Evolutionary conservation across 2,888 invertebrate species (phyloP).

Genomic region (Lithophane semibrunnea): DNA sequence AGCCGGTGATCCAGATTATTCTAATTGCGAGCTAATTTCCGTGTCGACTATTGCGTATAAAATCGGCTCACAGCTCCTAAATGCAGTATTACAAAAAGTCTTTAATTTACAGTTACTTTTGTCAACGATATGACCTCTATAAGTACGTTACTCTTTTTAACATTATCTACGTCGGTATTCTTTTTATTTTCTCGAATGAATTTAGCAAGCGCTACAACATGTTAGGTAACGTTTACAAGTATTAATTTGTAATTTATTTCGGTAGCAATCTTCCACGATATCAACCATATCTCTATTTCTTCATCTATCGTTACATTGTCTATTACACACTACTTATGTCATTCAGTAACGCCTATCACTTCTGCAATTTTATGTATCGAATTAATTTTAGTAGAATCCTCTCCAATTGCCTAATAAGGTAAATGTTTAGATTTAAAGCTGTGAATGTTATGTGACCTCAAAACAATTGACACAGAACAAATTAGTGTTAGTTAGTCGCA

Average conservation of each 20-base stretch:
- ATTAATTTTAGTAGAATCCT: slow-evolving; percentile 38
- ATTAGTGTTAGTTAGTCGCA: slow-evolving; percentile 28
- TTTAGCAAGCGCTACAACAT: slow-evolving; percentile 27
- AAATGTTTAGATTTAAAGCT: slow-evolving; percentile 9
- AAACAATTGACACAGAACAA: slow-evolving; percentile 45
- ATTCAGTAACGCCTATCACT: slow-evolving; percentile 47
- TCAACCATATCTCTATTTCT: slow-evolving; percentile 40
- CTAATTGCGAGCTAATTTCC: slow-evolving; percentile 20
- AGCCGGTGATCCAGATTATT: slow-evolving; percentile 16
- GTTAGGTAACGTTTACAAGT: slow-evolving; percentile 40
- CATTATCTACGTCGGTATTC: slow-evolving; percentile 5
- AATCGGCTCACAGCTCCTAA: slow-evolving; percentile 20
- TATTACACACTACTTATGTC: slow-evolving; percentile 58
- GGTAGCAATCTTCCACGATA: slow-evolving; percentile 39
- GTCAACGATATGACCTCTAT: slow-evolving; percentile 29
- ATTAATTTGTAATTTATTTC: slow-evolving; percentile 56
- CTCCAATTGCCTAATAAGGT: slow-evolving; percentile 37
- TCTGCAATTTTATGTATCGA: slow-evolving; percentile 45
- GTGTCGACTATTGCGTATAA: slow-evolving; percentile 20
- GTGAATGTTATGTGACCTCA: slow-evolving; percentile 33
- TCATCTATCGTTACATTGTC: slow-evolving; percentile 50
- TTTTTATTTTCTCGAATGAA: slow-evolving; percentile 31
- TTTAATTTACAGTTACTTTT: slow-evolving; percentile 36
- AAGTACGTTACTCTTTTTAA: slow-evolving; percentile 27
- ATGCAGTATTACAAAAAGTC: slow-evolving; percentile 22